Evolutionary conservation across 2,888 invertebrate species (phyloP), one percentile per base, ranked within the genome.

Genomic region (Parnassius glacialis): DNA sequence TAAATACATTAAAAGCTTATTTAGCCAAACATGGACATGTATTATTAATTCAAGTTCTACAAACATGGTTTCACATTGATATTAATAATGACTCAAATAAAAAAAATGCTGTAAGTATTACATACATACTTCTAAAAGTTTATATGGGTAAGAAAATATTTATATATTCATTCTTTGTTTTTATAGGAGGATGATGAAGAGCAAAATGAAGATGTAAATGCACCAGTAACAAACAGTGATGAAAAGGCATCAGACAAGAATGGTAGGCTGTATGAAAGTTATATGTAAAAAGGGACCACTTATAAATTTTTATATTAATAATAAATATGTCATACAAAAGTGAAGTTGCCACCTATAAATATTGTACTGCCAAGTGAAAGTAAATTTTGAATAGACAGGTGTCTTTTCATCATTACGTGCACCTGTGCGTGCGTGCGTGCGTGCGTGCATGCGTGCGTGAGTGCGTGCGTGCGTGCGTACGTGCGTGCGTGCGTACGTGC

Each of bases 21-120:
- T 85, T 95, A 64, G 92, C 94, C n/a, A 93, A 93, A 72, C 93
- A 94, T 73, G 94, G 94, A 0, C 95, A 95, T 87, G 93, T 95
- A 42, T 86, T 95, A 58, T 81, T 95, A 58, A 92, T 95, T 78
- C 95, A 95, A 90, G 93, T 95, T 61, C 74, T 94, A 11, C 92
- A 93, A 71, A 93, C 92, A 7, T 94, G 94, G 94, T 92, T 94
- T 65, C 93, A 94, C 69, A 89, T 94, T 67, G 93, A 93, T 65
- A 88, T 93, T 45, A 91, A 88, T 64, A 93, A 87, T 80, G 90
- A 86, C 64, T 70, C 78, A n/a, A 84, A 81, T 53, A 89, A 84
- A 65, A 85, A 85, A 64, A 81, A 78, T 72, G 69, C 74, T 65
- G 90, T 90, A 69, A 84, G 89, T 81, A 59, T 13, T 20, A 16